phyloP scores from a whole-genome alignment of 2,113 vertebrate genomes.

The Zapornia atra region DNA sequence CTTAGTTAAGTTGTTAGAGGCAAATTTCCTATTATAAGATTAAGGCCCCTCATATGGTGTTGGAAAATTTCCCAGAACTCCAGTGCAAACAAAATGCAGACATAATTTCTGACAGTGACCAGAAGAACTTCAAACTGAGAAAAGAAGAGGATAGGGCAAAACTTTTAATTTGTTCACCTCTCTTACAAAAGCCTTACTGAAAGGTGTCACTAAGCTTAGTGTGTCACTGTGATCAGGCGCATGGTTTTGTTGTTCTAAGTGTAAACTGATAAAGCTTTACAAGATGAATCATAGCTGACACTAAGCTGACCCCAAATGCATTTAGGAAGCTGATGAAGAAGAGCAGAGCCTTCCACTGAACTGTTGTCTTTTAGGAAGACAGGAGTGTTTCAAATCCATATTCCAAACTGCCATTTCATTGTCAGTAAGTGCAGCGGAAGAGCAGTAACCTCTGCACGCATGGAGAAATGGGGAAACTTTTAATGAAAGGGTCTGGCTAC shows the following conservation, averaged over 20 bases:
- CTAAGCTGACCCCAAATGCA: constrained; percentile 35
- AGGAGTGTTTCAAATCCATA: constrained; percentile 43
- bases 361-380: constrained; percentile 23
- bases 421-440: constrained; percentile 26
- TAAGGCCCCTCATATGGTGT: background rate
- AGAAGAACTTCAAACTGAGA: background rate
- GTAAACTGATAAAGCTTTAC: constrained; percentile 51
- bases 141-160: constrained; percentile 1
- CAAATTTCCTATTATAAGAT: background rate
- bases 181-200: background rate
- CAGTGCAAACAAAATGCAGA: background rate
- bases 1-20: background rate
- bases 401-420: constrained; percentile 35
- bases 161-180: constrained; percentile 45
- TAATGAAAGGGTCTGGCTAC: constrained; percentile 42
- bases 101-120: background rate
- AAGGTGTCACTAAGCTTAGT: background rate
- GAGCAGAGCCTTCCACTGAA: constrained; percentile 1
- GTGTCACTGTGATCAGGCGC: constrained; percentile 1
- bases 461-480: constrained; percentile 33
- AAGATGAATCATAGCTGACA: constrained; percentile 60
- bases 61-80: background rate
- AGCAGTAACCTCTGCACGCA: constrained; percentile 32
- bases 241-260: background rate
- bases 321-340: constrained; percentile 58